These are phyloP conservation scores for Melitaea cinxia DNA, from an alignment of 1,140 invertebrate species.

Conservation along the genomic window DNA sequence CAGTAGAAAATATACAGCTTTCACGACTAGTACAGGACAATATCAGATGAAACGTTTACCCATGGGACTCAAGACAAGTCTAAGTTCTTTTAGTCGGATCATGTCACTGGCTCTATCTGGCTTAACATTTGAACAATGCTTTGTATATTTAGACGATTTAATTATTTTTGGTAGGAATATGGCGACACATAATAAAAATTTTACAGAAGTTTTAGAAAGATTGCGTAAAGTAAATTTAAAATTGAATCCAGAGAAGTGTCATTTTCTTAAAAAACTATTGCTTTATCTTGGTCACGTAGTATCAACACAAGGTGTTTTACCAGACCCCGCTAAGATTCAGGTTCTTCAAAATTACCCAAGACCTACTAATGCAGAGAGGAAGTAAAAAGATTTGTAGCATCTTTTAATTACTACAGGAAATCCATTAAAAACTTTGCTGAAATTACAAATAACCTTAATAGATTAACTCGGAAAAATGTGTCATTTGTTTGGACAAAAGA, in stretches of 20 bases:
- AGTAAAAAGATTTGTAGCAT: slow-evolving; percentile 40
- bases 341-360: not conserved
- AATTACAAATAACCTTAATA: slow-evolving; percentile 42
- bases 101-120: slow-evolving; percentile 44
- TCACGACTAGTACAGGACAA: slow-evolving; percentile 33
- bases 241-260: not conserved
- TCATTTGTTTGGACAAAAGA: slow-evolving; percentile 41
- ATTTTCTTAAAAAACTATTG: not conserved
- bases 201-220: slow-evolving; percentile 29
- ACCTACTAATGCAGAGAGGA: slow-evolving; percentile 11
- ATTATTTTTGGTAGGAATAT: slow-evolving; percentile 39
- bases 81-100: slow-evolving; percentile 33
- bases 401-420: slow-evolving; percentile 42
- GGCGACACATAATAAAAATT: slow-evolving; percentile 38
- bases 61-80: slow-evolving; percentile 42
- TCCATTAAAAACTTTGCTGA: slow-evolving; percentile 49
- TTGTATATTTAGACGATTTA: slow-evolving; percentile 46
- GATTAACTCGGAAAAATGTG: slow-evolving; percentile 40
- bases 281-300: not conserved
- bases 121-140: slow-evolving; percentile 34
- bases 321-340: not conserved
- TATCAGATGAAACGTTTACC: slow-evolving; percentile 44
- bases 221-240: slow-evolving; percentile 1
- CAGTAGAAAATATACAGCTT: slow-evolving; percentile 40
- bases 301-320: slow-evolving; percentile 9